Evolutionary conservation across 2,113 vertebrate genomes (phyloP).

Genomic region (Thymallus thymallus): DNA sequence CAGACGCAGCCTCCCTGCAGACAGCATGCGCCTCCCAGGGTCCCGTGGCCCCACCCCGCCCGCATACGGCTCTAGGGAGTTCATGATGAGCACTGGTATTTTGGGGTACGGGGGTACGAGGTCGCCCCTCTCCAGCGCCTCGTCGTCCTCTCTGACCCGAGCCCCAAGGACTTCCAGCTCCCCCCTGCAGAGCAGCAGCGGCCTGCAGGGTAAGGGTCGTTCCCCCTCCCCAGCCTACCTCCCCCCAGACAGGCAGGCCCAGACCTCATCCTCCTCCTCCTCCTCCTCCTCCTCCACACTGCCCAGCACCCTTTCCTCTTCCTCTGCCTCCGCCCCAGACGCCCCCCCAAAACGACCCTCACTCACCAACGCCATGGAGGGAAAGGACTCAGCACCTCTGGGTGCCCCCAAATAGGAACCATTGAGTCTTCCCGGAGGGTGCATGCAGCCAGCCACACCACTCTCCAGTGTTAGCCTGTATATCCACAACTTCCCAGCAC

Average conservation of each 20-base stretch:
- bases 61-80: conserved; percentile 87
- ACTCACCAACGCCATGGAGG: conserved; percentile 49
- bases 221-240: conserved; percentile 75
- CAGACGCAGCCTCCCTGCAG: conserved; percentile 85
- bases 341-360: conserved; percentile 56
- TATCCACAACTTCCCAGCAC: conserved; percentile 44
- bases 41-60: conserved; percentile 71
- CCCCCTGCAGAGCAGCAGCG: conserved; percentile 86
- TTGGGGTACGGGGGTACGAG: conserved; percentile 81
- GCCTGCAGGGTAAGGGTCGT: conserved; percentile 73
- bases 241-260: conserved; percentile 79
- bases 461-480: conserved; percentile 62
- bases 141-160: conserved; percentile 79
- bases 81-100: conserved; percentile 80
- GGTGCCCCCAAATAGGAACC: conserved; percentile 51
- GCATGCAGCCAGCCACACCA: conserved; percentile 56
- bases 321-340: conserved; percentile 79
- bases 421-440: conserved; percentile 20
- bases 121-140: conserved; percentile 82
- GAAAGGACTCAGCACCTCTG: conserved; percentile 52
- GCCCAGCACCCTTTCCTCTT: conserved; percentile 76
- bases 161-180: conserved; percentile 85
- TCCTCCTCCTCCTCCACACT: conserved; percentile 29
- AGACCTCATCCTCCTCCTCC: conserved; percentile 71
- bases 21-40: conserved; percentile 61